These are phyloP conservation scores for Myodes glareolus DNA, from an alignment of 2,113 vertebrate species.

Conservation along the genomic window DNA sequence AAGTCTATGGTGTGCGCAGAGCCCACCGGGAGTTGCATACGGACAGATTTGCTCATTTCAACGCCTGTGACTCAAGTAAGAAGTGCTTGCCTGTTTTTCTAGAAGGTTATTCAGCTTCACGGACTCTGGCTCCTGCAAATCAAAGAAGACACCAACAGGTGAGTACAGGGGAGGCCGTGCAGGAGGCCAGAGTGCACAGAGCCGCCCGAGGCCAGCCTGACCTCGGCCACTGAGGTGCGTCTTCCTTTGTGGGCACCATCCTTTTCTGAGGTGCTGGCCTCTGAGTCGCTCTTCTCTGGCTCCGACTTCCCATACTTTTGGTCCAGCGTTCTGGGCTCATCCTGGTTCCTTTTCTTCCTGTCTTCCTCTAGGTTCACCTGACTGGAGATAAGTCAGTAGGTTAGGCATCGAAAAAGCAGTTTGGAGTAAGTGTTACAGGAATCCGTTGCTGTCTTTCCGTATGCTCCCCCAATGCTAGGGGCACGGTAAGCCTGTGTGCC, in stretches of 20 bases:
- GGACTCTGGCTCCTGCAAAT: not conserved
- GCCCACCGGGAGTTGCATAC: fast-evolving
- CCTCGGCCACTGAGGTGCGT: not conserved
- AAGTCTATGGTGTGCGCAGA: fast-evolving
- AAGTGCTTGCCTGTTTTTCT: slow-evolving; percentile 66
- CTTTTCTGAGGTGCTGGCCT: not conserved
- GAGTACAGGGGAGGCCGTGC: not conserved
- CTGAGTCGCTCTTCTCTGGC: not conserved
- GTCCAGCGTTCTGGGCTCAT: not conserved
- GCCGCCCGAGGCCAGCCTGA: not conserved
- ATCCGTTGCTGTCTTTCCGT: not conserved
- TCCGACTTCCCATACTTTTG: not conserved
- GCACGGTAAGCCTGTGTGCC: not conserved
- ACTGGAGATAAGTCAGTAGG: not conserved
- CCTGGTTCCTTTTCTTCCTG: not conserved
- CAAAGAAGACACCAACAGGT: not conserved
- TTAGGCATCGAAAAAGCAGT: fast-evolving
- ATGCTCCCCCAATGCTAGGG: not conserved
- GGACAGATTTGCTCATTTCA: not conserved
- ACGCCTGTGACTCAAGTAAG: not conserved
- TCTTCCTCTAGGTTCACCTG: slow-evolving; percentile 25
- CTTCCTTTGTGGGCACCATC: fast-evolving
- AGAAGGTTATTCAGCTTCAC: not conserved
- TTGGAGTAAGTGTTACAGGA: not conserved
- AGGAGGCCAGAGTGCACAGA: fast-evolving